Base-by-base conservation (phyloP, 2,113 vertebrate species). In the Leucosticte australis region DNA sequence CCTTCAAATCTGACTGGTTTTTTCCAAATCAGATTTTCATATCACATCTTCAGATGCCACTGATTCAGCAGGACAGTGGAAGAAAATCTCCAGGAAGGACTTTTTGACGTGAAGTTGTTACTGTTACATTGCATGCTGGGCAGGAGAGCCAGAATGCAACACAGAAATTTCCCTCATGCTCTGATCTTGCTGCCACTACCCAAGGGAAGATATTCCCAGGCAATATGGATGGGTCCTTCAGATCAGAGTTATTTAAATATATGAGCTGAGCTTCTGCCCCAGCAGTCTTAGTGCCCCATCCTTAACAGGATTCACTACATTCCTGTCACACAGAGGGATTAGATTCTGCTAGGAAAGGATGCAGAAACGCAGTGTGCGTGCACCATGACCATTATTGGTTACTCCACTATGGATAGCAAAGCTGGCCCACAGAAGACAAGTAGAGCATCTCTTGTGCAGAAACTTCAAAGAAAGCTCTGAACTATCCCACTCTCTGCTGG, bases 331-430 rank as follows among this genome's bases (percentile, higher is more conserved):
- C 3, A 7, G 41, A 84, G 20, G 13, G 35, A 49, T 33, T 49
- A 47, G 13, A 33, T 76, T 83, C 53, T 80, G 28, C 70, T 79
- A 77, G 28, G 22, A 89, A 22, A 76, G 8, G 17, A 44, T 24
- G 22, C 59, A 73, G 37, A 73, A 60, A 62, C 0, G 1, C 37
- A 33, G 13, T 10, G 17, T 41, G 18, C 0, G 0, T 12, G 30
- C 14, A 79, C 18, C 15, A 33, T 47, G 30, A 64, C 5, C 30
- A 49, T 55, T 47, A 21, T 9, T 47, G 27, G 4, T 55, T 74
- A 35, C 33, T 77, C 21, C 35, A 9, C 42, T 39, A 3, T 13
- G 26, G 46, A 53, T 18, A 71, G 24, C 44, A 93, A 92, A 87
- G 22, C 21, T 85, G 22, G 10, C 18, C 20, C 53, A 69, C 6